Percentiles rank a stretch among this genome's conserved stretches.
Conservation (phyloP, 2,797 vertebrate genomes). For the Hybognathus amarus region DNA sequence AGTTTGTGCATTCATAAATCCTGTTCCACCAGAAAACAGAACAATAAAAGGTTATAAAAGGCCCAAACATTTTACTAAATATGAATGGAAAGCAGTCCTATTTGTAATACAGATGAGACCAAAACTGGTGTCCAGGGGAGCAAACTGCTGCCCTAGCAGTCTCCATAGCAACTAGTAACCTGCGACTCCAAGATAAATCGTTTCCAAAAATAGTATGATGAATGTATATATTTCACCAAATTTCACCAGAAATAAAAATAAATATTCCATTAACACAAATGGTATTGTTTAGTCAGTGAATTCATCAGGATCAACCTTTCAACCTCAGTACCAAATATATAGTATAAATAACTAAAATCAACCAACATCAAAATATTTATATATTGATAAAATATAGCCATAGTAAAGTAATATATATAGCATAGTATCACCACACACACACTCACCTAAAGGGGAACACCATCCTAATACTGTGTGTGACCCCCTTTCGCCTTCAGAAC, state of each 20-base stretch:
- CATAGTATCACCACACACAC: no score
- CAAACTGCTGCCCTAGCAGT: conserved; percentile 63
- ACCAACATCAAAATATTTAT: no score
- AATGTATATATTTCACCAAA: background rate
- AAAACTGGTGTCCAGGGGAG: conserved; percentile 49
- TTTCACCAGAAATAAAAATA: background rate
- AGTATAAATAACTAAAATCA: background rate
- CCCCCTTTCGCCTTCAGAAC: no score
- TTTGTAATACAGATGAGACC: background rate
- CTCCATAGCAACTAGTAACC: conserved; percentile 72
- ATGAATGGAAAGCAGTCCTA: background rate
- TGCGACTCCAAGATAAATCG: conserved; percentile 47
- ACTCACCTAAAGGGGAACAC: no score
- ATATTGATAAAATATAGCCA: no score
- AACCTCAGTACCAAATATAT: background rate
- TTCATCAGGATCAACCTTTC: background rate
- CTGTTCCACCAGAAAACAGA: background rate
- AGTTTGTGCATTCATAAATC: background rate
- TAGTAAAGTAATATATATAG: no score
- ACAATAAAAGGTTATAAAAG: background rate
- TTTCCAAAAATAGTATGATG: background rate
- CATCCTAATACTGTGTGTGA: no score
- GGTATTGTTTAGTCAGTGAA: background rate
- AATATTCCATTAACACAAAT: background rate
- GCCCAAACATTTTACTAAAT: background rate